These are phyloP conservation scores for Pitta sordida DNA, from an alignment of 2,113 vertebrate species.

Conservation along the genomic window DNA sequence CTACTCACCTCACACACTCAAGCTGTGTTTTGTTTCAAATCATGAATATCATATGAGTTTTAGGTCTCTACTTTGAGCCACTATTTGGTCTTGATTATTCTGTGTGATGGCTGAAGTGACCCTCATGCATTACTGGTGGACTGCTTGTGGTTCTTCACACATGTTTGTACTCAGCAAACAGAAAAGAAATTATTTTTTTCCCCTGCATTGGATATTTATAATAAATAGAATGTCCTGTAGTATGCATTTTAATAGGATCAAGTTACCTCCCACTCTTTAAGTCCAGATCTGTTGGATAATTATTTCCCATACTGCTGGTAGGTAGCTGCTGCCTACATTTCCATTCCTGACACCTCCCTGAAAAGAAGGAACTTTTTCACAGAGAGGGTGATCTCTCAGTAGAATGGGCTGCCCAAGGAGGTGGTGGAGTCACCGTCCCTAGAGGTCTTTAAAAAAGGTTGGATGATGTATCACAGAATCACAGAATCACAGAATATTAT, in stretches of 20 bases:
- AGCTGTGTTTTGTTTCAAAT: not conserved
- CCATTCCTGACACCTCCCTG: not conserved
- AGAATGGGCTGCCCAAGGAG: too few relatives aligned
- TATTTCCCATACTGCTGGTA: not conserved
- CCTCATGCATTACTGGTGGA: rapidly evolving
- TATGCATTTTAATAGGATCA: not conserved
- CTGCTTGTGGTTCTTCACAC: rapidly evolving
- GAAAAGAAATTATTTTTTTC: not conserved
- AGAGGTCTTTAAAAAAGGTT: too few relatives aligned
- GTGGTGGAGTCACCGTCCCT: too few relatives aligned
- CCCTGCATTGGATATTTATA: not conserved
- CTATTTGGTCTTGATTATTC: not conserved
- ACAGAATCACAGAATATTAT: too few relatives aligned
- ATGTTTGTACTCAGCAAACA: not conserved
- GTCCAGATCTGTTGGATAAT: too few relatives aligned
- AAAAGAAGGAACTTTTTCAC: not conserved
- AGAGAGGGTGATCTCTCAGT: too few relatives aligned
- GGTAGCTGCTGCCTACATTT: not conserved
- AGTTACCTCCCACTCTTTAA: not conserved
- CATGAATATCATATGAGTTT: not conserved
- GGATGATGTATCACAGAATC: too few relatives aligned
- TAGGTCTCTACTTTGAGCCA: not conserved
- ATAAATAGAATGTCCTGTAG: not conserved
- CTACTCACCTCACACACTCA: not conserved
- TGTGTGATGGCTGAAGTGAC: not conserved